Evolutionary conservation across 92 coral and sea anemone species (phyloP).

Genomic region (Virgularia gustaviana): DNA sequence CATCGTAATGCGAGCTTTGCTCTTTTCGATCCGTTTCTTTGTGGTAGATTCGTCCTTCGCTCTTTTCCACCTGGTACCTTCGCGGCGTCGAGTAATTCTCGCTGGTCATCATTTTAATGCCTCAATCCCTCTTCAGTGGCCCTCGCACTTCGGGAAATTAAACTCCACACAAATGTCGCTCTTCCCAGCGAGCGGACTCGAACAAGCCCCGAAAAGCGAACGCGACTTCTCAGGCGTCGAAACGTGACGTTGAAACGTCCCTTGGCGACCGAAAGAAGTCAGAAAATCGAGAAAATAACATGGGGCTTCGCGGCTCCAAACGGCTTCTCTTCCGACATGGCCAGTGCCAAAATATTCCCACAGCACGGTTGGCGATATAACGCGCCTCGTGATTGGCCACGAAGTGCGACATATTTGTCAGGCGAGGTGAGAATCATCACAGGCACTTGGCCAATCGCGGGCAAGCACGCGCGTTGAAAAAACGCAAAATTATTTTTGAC

Average conservation of each 20-base stretch:
- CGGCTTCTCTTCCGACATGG: neutral
- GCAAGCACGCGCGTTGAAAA: neutral
- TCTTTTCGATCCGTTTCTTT: conserved; percentile 20
- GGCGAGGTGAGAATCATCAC: neutral
- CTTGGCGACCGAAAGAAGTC: no score
- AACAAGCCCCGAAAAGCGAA: no score
- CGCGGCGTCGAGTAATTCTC: conserved; percentile 31
- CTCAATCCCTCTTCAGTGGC: neutral
- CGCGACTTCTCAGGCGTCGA: no score
- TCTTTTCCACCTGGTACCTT: conserved; percentile 23
- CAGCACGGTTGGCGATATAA: neutral
- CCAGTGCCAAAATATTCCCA: neutral
- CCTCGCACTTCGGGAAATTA: neutral
- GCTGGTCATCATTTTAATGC: conserved; percentile 31
- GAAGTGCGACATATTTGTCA: neutral
- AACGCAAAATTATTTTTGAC: neutral
- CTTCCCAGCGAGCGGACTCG: no score
- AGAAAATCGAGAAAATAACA: no score
- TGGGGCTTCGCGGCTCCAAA: no score
- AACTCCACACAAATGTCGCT: neutral
- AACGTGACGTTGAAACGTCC: no score
- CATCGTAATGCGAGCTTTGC: neutral
- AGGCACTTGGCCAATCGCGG: neutral
- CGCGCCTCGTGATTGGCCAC: conserved; percentile 28
- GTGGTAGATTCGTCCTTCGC: conserved; percentile 4